Evolutionary conservation across 2,888 invertebrate species (phyloP).

Genomic region (Ypsolopha scabrella): DNA sequence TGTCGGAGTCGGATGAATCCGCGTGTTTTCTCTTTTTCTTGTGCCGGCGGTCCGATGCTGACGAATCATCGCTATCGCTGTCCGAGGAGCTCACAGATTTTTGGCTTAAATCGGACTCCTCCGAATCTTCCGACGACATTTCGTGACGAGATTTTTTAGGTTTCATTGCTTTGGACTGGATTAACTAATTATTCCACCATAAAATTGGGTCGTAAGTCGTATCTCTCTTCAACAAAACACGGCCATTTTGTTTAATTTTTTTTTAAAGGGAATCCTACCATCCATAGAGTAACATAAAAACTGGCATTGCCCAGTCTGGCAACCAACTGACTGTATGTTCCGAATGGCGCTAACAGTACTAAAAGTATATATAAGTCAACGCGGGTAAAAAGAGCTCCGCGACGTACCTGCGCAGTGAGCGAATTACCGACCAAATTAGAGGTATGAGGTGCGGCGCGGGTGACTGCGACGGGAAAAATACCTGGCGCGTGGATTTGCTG

Average conservation of each 20-base stretch:
- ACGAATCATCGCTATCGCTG: constrained; percentile 54
- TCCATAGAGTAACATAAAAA: neutral
- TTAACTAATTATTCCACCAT: no score
- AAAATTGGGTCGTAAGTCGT: no score
- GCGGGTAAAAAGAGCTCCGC: no score
- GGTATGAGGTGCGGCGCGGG: no score
- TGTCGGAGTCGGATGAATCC: constrained; percentile 52
- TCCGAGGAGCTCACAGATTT: constrained; percentile 52
- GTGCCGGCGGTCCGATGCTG: constrained; percentile 44
- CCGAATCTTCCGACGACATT: constrained; percentile 52
- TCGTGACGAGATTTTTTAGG: constrained; percentile 49
- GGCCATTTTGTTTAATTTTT: neutral
- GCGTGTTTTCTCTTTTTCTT: constrained; percentile 60
- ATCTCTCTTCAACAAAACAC: neutral
- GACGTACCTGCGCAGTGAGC: no score
- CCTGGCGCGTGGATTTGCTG: no score
- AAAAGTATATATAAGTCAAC: no score
- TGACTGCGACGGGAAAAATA: no score
- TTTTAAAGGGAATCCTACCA: neutral
- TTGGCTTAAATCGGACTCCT: constrained; percentile 43
- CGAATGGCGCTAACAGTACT: no score
- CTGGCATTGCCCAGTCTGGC: no score
- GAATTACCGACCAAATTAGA: no score
- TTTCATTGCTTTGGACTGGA: constrained; percentile 30
- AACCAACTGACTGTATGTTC: no score